A percentile compares a stretch with the other conserved stretches of the same genome.
These are phyloP conservation scores for Porites lobata DNA, from an alignment of 92 coral and sea anemone genomes.

Conservation along the genomic window DNA sequence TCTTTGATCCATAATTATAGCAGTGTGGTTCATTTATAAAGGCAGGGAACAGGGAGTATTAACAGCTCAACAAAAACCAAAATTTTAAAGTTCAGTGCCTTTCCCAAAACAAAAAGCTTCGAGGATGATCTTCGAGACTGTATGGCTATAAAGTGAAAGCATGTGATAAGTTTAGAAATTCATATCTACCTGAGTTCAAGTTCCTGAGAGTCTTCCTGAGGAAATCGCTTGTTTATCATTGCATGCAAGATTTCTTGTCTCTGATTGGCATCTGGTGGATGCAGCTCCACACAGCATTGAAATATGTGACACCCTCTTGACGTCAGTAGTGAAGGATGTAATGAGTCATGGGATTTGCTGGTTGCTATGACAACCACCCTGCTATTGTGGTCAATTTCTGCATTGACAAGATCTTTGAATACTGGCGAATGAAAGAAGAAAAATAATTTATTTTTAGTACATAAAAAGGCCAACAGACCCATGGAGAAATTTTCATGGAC, in stretches of 20 bases:
- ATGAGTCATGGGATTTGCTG: constrained; percentile 83
- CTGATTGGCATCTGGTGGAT: constrained; percentile 76
- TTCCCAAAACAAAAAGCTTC: no score
- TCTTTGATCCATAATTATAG: no score
- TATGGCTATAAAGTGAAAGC: no score
- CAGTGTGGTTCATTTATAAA: no score
- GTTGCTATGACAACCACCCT: constrained; percentile 95
- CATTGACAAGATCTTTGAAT: constrained; percentile 82
- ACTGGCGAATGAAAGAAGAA: constrained; percentile 49
- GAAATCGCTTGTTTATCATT: constrained; percentile 67
- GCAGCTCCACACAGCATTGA: constrained; percentile 86
- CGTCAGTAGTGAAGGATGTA: constrained; percentile 85
- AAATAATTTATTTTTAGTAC: background rate
- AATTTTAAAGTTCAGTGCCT: no score
- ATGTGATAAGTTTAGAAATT: background rate
- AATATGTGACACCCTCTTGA: constrained; percentile 94
- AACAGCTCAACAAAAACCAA: no score
- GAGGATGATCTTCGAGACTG: no score
- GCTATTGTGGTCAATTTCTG: constrained; percentile 76
- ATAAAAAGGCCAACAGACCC: no score
- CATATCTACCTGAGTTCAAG: constrained; percentile 67
- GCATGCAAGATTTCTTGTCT: constrained; percentile 72
- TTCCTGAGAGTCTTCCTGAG: background rate
- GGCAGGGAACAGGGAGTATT: no score
- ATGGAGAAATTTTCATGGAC: no score